Conservation (phyloP, 2,797 vertebrate genomes). For the Dendrocincla fuliginosa region DNA sequence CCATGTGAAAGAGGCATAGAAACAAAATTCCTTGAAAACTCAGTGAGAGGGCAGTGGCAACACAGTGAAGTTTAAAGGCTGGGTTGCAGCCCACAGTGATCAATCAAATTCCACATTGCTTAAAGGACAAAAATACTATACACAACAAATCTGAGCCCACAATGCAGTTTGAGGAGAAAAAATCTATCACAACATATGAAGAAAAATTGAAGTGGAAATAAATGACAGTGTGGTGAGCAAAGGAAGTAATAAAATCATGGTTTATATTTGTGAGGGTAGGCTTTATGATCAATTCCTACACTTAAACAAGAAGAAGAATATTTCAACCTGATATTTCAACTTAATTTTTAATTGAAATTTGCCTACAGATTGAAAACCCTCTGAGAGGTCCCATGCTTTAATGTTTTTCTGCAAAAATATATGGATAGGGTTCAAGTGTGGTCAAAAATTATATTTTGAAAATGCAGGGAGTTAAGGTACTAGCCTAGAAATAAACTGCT, state of each 20-base stretch:
- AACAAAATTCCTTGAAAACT: not conserved
- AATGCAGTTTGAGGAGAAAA: not conserved
- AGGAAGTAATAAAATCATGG: constrained; percentile 19
- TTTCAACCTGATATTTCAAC: not conserved
- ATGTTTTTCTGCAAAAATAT: not conserved
- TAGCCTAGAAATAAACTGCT: not conserved
- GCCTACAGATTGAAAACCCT: not conserved
- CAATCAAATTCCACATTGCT: not conserved
- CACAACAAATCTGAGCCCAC: not conserved
- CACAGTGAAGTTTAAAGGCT: not conserved
- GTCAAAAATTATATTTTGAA: not conserved
- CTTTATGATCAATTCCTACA: not conserved
- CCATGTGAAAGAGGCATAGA: rapidly evolving
- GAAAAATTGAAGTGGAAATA: constrained; percentile 3
- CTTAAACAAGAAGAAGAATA: not conserved
- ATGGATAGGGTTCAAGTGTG: not conserved
- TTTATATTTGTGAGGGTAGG: not conserved
- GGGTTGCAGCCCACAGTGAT: rapidly evolving
- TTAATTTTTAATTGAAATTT: not conserved
- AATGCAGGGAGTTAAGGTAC: rapidly evolving
- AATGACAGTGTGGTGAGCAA: not conserved
- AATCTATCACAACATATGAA: not conserved
- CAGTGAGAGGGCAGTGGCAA: rapidly evolving
- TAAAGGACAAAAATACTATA: not conserved
- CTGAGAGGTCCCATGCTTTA: not conserved